A percentile compares a stretch with the other conserved stretches of the same genome.
These are phyloP conservation scores for Escarpia spicata DNA, from an alignment of 2,888 invertebrate species.

Conservation along the genomic window DNA sequence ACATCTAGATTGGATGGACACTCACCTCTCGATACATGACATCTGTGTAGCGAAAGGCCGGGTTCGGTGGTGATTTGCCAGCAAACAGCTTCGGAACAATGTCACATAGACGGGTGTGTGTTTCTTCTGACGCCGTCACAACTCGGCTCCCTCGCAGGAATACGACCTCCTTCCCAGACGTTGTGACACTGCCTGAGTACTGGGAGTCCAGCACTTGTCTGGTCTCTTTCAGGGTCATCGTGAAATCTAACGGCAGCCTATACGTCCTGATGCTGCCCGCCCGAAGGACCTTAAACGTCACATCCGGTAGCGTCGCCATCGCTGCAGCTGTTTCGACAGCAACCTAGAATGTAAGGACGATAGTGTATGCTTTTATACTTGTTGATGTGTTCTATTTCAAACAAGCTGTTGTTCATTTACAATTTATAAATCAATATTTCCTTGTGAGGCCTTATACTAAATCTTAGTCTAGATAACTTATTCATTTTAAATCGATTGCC, in stretches of 20 bases:
- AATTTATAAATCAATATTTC: no score
- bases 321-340: neutral
- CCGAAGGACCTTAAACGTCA: constrained; percentile 7
- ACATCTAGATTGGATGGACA: no score
- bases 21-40: neutral
- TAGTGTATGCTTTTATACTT: no score
- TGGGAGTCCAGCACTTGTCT: neutral
- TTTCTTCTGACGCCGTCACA: constrained; percentile 1
- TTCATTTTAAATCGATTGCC: no score
- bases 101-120: neutral
- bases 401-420: no score
- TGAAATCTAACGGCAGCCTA: neutral
- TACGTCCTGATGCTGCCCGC: neutral
- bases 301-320: neutral
- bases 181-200: neutral
- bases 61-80: neutral
- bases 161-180: neutral
- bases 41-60: neutral
- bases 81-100: neutral
- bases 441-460: no score
- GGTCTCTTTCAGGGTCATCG: neutral
- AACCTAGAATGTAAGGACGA: neutral
- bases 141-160: neutral
- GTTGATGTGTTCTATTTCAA: no score
- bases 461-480: no score